A percentile compares a stretch with the other conserved stretches of the same genome.
Evolutionary conservation across 2,113 vertebrate genomes (phyloP).

Genomic region (Macheiramphus alcinus): DNA sequence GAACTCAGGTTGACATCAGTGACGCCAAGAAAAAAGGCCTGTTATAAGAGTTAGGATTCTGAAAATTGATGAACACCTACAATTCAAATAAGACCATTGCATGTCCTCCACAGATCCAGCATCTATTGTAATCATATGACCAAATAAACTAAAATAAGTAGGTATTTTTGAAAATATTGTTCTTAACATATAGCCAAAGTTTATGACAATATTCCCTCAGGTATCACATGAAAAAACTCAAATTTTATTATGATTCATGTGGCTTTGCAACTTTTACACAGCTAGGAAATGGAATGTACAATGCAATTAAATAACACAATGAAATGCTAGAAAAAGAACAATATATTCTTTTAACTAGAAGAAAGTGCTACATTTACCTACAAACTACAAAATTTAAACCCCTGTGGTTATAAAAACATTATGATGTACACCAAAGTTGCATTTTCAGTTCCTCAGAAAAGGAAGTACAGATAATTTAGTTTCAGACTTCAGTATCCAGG

Average conservation of each 20-base stretch:
- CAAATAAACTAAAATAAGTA: neutral
- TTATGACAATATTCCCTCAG: neutral
- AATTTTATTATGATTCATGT: conserved; percentile 11
- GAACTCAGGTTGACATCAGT: neutral
- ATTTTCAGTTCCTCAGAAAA: neutral
- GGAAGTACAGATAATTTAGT: neutral
- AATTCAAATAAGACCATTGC: neutral
- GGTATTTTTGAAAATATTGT: neutral
- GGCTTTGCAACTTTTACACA: neutral
- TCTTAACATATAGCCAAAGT: neutral
- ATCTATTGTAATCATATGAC: neutral
- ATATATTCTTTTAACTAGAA: neutral
- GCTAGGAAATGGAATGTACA: conserved; percentile 1
- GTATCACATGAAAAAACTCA: neutral
- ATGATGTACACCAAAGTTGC: neutral
- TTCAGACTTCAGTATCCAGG: neutral
- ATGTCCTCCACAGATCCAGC: neutral
- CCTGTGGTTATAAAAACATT: neutral
- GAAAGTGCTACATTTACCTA: neutral
- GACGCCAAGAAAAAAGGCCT: neutral
- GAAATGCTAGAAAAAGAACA: neutral
- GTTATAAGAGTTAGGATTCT: neutral
- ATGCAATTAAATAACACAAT: neutral
- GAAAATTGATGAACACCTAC: neutral
- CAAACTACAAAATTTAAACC: neutral